Conservation (phyloP, 1,140 invertebrate genomes). For the Dendroctonus valens region DNA sequence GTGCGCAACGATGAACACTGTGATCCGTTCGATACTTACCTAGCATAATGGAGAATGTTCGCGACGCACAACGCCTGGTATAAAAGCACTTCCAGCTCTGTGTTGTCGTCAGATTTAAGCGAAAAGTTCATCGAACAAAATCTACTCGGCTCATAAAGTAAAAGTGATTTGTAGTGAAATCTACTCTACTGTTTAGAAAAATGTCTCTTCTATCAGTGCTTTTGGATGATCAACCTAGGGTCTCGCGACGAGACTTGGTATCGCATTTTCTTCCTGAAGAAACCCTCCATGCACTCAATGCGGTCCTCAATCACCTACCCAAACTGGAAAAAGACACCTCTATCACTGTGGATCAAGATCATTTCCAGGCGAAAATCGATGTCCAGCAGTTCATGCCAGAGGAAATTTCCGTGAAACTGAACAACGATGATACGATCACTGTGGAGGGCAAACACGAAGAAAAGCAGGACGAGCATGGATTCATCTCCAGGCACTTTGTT, state of each 20-base stretch:
- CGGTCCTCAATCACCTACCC: conserved; percentile 4
- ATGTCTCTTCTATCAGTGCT: conserved; percentile 5
- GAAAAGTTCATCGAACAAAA: too few relatives aligned
- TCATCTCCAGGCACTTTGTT: conserved; percentile 17
- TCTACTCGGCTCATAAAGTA: too few relatives aligned
- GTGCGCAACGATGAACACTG: too few relatives aligned
- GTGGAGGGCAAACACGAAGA: conserved; percentile 69
- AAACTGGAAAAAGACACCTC: conserved; percentile 30
- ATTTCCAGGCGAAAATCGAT: conserved; percentile 52
- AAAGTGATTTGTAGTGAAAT: too few relatives aligned
- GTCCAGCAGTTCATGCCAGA: conserved; percentile 63
- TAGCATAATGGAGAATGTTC: too few relatives aligned
- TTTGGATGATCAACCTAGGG: not conserved
- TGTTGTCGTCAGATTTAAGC: too few relatives aligned
- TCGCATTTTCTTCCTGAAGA: conserved; percentile 3
- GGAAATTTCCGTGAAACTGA: conserved; percentile 61
- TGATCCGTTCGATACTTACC: too few relatives aligned
- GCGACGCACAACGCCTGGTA: too few relatives aligned
- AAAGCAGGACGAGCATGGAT: conserved; percentile 4
- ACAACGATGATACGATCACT: conserved; percentile 61
- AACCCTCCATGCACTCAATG: not conserved
- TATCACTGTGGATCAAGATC: conserved; percentile 51
- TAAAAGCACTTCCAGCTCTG: too few relatives aligned
- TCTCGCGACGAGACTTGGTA: too few relatives aligned
- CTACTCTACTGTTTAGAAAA: not conserved